Conservation (phyloP, 2,797 vertebrate species). For the Rhinella marina region DNA sequence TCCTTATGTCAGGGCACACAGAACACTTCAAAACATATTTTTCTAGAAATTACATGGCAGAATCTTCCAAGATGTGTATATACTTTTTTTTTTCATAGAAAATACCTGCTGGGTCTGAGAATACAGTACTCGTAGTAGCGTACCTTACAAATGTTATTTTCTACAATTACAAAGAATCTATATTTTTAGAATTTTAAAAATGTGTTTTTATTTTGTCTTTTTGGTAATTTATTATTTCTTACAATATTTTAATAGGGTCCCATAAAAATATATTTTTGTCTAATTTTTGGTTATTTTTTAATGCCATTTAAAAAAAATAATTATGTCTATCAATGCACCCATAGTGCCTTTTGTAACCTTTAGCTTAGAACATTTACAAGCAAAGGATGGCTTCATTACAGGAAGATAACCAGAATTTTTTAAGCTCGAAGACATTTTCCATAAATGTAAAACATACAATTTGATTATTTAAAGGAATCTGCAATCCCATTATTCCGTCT, state of each 20-base stretch:
- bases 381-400: background rate
- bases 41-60: slow-evolving; percentile 58
- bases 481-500: slow-evolving; percentile 4
- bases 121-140: background rate
- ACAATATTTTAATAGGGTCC: background rate
- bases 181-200: background rate
- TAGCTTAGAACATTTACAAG: background rate
- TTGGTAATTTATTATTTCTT: background rate
- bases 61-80: slow-evolving; percentile 18
- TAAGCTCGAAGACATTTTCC: background rate
- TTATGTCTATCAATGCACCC: background rate
- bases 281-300: background rate
- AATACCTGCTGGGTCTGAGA: slow-evolving; percentile 27
- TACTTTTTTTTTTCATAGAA: slow-evolving; percentile 4
- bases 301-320: background rate
- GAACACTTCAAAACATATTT: slow-evolving; percentile 54
- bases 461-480: background rate
- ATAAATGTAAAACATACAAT: background rate
- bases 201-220: background rate
- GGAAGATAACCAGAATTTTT: background rate
- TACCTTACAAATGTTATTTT: background rate
- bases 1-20: slow-evolving; percentile 47
- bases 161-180: background rate
- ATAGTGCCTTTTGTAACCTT: background rate
- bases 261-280: background rate